Conservation (phyloP, 2,888 invertebrate species). For the Tetranychus truncatus region DNA sequence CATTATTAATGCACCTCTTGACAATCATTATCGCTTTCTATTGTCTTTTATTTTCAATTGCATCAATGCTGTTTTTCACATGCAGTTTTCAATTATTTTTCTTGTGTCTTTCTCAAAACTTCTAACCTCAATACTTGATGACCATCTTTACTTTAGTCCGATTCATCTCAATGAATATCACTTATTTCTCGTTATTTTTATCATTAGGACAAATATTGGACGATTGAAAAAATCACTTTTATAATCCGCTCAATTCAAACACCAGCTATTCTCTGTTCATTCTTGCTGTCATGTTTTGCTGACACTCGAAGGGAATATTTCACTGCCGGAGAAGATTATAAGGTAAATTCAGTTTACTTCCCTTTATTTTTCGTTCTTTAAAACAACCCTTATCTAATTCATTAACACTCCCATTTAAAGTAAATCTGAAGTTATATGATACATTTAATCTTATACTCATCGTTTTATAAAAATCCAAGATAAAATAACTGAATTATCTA, state of each 20-base stretch:
- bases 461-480: no score
- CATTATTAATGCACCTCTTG: not conserved
- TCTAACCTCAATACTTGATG: not conserved
- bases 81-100: not conserved
- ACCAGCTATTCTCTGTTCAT: constrained; percentile 6
- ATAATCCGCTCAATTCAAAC: constrained; percentile 11
- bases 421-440: no score
- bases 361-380: not conserved
- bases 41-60: not conserved
- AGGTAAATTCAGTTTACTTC: not conserved
- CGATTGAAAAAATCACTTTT: not conserved
- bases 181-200: not conserved
- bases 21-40: not conserved
- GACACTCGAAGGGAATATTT: constrained; percentile 44
- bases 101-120: not conserved
- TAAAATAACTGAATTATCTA: no score
- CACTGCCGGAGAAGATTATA: constrained; percentile 9
- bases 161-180: not conserved
- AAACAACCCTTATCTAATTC: not conserved
- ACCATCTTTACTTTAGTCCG: not conserved
- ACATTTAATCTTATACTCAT: no score
- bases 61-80: not conserved
- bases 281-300: constrained; percentile 51
- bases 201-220: constrained; percentile 1
- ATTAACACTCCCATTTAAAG: not conserved